Evolutionary conservation across 2,888 invertebrate genomes (phyloP).

Genomic region (Ptychoptera albimana): DNA sequence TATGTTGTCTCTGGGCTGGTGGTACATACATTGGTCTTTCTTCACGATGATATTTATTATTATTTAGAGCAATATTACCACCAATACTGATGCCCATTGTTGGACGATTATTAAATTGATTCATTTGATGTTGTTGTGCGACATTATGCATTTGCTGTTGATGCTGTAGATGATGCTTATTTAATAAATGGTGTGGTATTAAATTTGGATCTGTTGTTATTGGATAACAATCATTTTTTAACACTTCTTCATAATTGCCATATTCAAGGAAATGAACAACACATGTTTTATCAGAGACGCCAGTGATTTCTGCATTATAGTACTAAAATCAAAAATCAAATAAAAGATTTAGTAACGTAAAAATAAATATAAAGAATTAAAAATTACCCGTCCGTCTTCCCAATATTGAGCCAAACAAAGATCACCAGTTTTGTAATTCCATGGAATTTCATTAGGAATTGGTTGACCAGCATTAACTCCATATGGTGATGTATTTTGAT

Average conservation of each 20-base stretch:
- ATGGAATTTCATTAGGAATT: conserved; percentile 10
- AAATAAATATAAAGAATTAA: conserved; percentile 4
- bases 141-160: conserved; percentile 7
- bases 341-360: conserved; percentile 3
- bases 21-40: conserved; percentile 32
- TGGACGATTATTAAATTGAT: conserved; percentile 7
- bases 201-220: conserved; percentile 25
- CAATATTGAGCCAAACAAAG: conserved; percentile 81
- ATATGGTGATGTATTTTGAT: conserved; percentile 9
- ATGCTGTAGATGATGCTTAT: conserved; percentile 10
- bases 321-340: conserved; percentile 37
- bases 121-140: conserved; percentile 7
- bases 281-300: conserved; percentile 64
- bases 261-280: conserved; percentile 78
- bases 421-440: conserved; percentile 65
- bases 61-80: conserved; percentile 10
- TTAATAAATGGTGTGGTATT: background rate
- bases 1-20: conserved; percentile 23
- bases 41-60: conserved; percentile 20
- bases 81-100: conserved; percentile 1
- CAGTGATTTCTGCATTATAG: conserved; percentile 70
- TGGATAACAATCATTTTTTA: conserved; percentile 66
- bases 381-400: conserved; percentile 72
- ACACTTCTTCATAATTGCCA: conserved; percentile 79
- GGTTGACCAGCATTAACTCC: background rate